A percentile compares a stretch with the other conserved stretches of the same genome.
These are phyloP conservation scores for Zootoca vivipara DNA, from an alignment of 2,113 vertebrate genomes.

Conservation along the genomic window DNA sequence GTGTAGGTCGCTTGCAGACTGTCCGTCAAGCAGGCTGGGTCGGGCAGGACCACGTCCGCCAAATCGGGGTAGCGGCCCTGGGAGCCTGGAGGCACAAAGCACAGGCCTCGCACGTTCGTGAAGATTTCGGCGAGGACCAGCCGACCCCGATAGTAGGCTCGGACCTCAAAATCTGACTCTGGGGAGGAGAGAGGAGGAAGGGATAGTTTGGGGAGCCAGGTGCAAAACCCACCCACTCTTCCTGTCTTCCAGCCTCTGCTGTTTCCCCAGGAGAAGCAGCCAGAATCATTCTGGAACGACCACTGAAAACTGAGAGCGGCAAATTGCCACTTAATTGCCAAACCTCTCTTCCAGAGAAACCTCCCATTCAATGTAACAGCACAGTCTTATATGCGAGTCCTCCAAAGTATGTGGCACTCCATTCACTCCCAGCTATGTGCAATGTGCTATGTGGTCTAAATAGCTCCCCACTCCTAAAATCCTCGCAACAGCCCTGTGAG, in stretches of 20 bases:
- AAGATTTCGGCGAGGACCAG: slow-evolving; percentile 72
- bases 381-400: not conserved
- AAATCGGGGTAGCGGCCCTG: slow-evolving; percentile 25
- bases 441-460: too few species aligned
- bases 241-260: not conserved
- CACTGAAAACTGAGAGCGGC: not conserved
- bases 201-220: not conserved
- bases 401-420: too few species aligned
- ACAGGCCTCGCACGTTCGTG: slow-evolving; percentile 74
- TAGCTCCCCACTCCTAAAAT: too few species aligned
- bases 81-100: slow-evolving; percentile 60
- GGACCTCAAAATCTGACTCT: slow-evolving; percentile 82
- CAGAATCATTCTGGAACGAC: not conserved
- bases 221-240: too few species aligned
- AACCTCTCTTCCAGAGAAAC: not conserved
- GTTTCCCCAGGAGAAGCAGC: not conserved
- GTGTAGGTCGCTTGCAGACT: slow-evolving; percentile 66
- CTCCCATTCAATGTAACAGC: not conserved
- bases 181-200: not conserved
- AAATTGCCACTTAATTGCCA: not conserved
- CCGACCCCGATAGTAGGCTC: slow-evolving; percentile 81
- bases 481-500: too few species aligned
- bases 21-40: slow-evolving; percentile 70
- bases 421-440: too few species aligned
- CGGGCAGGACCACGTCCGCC: slow-evolving; percentile 74